These are phyloP conservation scores for Barbus barbus DNA, from an alignment of 2,113 vertebrate genomes.

Conservation along the genomic window DNA sequence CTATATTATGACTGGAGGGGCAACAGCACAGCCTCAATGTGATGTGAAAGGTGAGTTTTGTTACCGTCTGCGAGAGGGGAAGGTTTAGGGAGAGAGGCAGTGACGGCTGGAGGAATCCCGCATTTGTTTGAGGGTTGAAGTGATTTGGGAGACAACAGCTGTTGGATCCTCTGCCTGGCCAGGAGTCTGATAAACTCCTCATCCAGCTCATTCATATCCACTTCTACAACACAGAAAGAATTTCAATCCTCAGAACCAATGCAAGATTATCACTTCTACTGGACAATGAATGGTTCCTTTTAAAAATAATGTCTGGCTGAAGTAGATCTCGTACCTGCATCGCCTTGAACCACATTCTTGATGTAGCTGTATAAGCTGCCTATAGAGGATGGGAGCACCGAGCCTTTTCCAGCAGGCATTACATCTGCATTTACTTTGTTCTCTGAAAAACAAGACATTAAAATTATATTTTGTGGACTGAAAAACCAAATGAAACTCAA, in stretches of 20 bases:
- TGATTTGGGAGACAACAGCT: constrained; percentile 85
- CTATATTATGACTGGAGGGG: not conserved
- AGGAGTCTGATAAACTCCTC: constrained; percentile 88
- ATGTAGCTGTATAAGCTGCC: constrained; percentile 82
- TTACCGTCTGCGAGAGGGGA: constrained; percentile 59
- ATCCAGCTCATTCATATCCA: constrained; percentile 87
- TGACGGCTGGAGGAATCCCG: constrained; percentile 66
- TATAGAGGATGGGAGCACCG: constrained; percentile 78
- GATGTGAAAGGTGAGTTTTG: constrained; percentile 58
- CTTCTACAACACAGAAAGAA: constrained; percentile 69
- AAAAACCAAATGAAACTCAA: not conserved
- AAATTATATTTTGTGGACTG: not conserved
- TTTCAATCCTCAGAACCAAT: not conserved
- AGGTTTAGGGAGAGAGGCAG: constrained; percentile 77
- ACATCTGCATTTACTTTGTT: constrained; percentile 81
- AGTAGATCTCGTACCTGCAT: constrained; percentile 78
- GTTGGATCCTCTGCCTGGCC: constrained; percentile 91
- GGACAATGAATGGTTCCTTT: not conserved
- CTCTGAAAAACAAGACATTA: constrained; percentile 69
- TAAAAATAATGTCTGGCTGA: constrained; percentile 83
- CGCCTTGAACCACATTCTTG: constrained; percentile 81
- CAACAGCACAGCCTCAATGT: not conserved
- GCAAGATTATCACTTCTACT: not conserved
- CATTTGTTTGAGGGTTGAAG: constrained; percentile 70
- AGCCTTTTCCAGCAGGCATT: constrained; percentile 79